Evolutionary conservation across 2,888 invertebrate genomes (phyloP).

Genomic region (Eupelmus urozonus): DNA sequence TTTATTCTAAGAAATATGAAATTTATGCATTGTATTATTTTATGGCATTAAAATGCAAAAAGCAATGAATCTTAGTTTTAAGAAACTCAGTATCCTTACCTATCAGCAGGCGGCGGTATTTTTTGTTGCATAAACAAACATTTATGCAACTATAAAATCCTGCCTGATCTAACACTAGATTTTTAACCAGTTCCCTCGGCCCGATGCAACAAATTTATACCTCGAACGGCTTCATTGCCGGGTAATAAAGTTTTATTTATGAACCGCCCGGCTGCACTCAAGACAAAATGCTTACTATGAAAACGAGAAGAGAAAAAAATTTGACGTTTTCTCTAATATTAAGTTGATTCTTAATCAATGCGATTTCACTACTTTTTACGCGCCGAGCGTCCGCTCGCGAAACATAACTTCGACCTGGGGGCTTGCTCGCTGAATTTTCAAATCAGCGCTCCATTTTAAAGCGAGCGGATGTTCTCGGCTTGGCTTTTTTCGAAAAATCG

Average conservation of each 20-base stretch:
- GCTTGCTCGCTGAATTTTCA: background rate
- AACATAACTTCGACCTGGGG: background rate
- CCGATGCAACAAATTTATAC: conserved; percentile 34
- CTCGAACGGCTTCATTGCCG: conserved; percentile 36
- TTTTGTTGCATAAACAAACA: conserved; percentile 40
- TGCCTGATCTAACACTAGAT: conserved; percentile 15
- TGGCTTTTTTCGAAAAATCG: background rate
- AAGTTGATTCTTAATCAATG: conserved; percentile 13
- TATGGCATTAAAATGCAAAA: no score
- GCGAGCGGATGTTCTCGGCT: conserved; percentile 7
- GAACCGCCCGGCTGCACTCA: conserved; percentile 3
- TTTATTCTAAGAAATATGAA: no score
- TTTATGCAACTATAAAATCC: conserved; percentile 38
- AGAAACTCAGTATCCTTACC: background rate
- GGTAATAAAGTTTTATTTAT: conserved; percentile 35
- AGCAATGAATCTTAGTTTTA: no score
- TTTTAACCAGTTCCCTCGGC: conserved; percentile 2
- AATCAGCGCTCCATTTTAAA: background rate
- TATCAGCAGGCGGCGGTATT: conserved; percentile 17
- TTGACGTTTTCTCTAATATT: conserved; percentile 15
- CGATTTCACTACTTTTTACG: conserved; percentile 29
- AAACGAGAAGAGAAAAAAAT: background rate
- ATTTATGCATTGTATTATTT: no score
- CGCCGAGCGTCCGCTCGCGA: background rate
- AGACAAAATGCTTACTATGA: background rate